Base-by-base conservation (phyloP, 2,113 vertebrate species). In the Poecilia latipinna region DNA sequence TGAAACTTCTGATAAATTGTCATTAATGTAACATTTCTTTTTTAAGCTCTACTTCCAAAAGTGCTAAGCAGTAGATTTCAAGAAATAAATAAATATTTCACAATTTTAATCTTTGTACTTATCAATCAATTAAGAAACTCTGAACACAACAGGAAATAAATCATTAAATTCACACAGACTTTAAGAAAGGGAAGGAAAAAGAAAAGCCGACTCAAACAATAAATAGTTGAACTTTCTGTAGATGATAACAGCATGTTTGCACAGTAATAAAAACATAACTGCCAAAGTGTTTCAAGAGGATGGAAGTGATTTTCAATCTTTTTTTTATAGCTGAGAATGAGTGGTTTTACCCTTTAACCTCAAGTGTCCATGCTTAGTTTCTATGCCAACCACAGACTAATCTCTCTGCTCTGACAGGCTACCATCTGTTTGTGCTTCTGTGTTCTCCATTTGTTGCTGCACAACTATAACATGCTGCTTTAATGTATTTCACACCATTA, bases 321-420 rank as follows among this genome's bases (percentile, higher is more conserved):
- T 72, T 72, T 37, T 80, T 39, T 39, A 74, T 65, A 71, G 64
- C 64, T 51, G 15, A 73, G 80, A 86, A 86, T 82, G 77, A 87
- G 80, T 67, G 70, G 68, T 79, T 79, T 87, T 82, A 77, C 74
- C 79, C 84, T 90, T 83, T 83, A 85, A 80, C 88, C 79, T 70
- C 1, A 60, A 51, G 69, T 32, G 65, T 71, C 68, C 75, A n/a
- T 78, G 66, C 78, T 65, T 71, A 72, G 87, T 90, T 88, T 88
- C 88, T 84, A 87, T 88, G 90, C 78, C 90, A 86, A 85, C 84
- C 79, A 57, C 48, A 80, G 71, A 70, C 15, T 32, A 48, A 70
- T 77, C 39, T 5, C 72, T 77, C 32, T 61, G 22, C 51, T 61
- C 64, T 73, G 39, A 77, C 33, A 70, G 24, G 29, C 37, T 44